Evolutionary conservation across 2,797 vertebrate species (phyloP), one percentile per base, ranked within the genome.

Genomic region (Leptoclinus maculatus): DNA sequence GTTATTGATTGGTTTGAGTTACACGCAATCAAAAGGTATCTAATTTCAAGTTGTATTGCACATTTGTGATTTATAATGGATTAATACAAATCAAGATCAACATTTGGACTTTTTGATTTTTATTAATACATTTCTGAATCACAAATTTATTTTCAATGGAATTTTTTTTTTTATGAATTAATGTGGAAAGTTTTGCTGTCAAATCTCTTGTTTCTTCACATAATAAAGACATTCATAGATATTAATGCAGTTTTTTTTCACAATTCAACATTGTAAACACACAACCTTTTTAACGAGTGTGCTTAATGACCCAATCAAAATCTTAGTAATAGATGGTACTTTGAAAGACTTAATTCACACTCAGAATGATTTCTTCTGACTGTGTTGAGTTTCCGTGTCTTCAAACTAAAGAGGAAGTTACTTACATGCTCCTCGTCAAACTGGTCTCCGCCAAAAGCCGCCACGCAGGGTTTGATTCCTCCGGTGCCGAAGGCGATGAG

Each of bases 371-470:
- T 21, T 49, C 47, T 3, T 2, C 17, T 21, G 45, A 21, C 45
- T 3, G 10, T 7, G 11, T 47, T 47, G 4, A 43, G 39, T 45
- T 23, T 38, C 27, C 9, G 25, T 23, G 8, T 60, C 23, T 59
- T 19, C 16, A 68, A 11, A 49, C 21, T 71, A 12, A 27, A 75
- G 2, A 41, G 9, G 13, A 49, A 29, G 53, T 19, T 21, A 77
- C 97, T 97, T 94, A 99, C 98, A 79, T 97, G 91, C 23, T 97
- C 93, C 70, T 98, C 96, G 19, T 97, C 96, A 94, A 99, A 99
- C 91, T 99, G 98, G 90, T 99, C 98, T 80, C 98, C 98, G 84
- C 98, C 98, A 74, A 99, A 99, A 3, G 98, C 98, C 45, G 98
- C 94, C 68, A 99, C 97, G 1, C 98, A 99, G 32, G 98, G 98